Base-by-base conservation (phyloP, 1,140 invertebrate genomes). In the Drosophila navojoa region DNA sequence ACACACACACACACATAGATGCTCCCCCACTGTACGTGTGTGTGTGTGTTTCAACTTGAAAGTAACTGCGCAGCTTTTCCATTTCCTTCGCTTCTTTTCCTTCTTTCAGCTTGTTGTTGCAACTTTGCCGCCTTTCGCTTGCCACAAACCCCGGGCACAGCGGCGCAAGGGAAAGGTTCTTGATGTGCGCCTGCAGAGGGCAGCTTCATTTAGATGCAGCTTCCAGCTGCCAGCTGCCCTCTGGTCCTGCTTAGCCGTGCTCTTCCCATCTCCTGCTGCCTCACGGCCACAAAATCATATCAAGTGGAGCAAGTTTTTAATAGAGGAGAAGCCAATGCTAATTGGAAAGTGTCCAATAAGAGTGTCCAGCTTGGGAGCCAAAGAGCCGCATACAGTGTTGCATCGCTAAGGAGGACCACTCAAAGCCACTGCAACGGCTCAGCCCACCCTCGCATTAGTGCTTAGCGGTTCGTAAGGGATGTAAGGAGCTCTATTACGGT, bases 111-210 rank as follows among this genome's bases (percentile, higher is more conserved):
- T 13, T n/a, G 25, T 44, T 55, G 60, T 57, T 61, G 9, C 47
- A 69, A 77, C 58, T 81, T 81, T 81, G 79, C 74, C 79, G 55
- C 49, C 79, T 69, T 55, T 35, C 55, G 71, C 55, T 59, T 44
- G 67, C 58, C 64, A 70, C 47, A 79, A 70, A 61, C 49, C 76
- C 49, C 49, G 19, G 19, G 19, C 19, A 22, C 19, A 22, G 19
- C 19, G 19, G 19, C 2, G 19, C 19, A 22, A 22, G 3, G 19
- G 45, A 59, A 40, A 38, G 32, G 9, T 35, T 35, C 10, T 35
- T 35, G 32, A 67, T 67, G 54, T 59, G 64, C 45, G 54, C 22
- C 57, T 45, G 40, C 57, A 45, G 11, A 32, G 27, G 15, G 27
- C 42, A 32, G 42, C 42, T 3, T 44, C 25, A 45, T 53, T n/a